Percentiles rank a stretch among this genome's conserved stretches.
Evolutionary conservation across 2,888 invertebrate genomes (phyloP).

Genomic region (Dastarcus helophoroides): DNA sequence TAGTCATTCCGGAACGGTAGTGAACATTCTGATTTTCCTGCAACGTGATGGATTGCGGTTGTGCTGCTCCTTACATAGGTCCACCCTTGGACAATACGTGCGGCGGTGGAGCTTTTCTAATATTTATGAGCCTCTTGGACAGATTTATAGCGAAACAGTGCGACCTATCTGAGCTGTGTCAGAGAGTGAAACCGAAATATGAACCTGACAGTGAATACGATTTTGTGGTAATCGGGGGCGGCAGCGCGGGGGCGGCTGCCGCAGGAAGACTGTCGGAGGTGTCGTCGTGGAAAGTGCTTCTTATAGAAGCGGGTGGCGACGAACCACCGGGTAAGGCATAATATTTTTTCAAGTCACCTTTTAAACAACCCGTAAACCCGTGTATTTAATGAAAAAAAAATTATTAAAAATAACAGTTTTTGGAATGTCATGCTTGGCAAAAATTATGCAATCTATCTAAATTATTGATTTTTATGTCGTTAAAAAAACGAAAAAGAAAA

Average conservation of each 20-base stretch:
- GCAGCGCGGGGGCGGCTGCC: slow-evolving; percentile 52
- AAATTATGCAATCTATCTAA: no score
- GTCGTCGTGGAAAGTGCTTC: slow-evolving; percentile 54
- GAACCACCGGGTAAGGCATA: slow-evolving; percentile 57
- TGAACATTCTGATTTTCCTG: no score
- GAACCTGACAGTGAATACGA: slow-evolving; percentile 46
- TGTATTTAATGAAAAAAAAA: no score
- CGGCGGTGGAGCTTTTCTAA: slow-evolving; percentile 45
- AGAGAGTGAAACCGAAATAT: slow-evolving; percentile 40
- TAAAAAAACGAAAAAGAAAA: no score
- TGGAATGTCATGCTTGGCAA: no score
- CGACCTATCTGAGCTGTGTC: slow-evolving; percentile 47
- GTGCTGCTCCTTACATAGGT: slow-evolving; percentile 44
- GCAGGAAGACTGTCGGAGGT: slow-evolving; percentile 55
- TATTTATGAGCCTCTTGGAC: slow-evolving; percentile 56
- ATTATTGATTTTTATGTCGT: no score
- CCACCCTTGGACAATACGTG: slow-evolving; percentile 48
- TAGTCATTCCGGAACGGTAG: no score
- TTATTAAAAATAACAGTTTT: no score
- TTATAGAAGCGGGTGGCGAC: slow-evolving; percentile 61
- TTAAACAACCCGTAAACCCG: no score
- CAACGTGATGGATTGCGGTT: slow-evolving; percentile 46
- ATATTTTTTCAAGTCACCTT: no score
- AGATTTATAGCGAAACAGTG: slow-evolving; percentile 48
- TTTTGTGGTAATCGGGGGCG: slow-evolving; percentile 56